Conservation (phyloP, 2,888 invertebrate species). For the Polydrusus cervinus region DNA sequence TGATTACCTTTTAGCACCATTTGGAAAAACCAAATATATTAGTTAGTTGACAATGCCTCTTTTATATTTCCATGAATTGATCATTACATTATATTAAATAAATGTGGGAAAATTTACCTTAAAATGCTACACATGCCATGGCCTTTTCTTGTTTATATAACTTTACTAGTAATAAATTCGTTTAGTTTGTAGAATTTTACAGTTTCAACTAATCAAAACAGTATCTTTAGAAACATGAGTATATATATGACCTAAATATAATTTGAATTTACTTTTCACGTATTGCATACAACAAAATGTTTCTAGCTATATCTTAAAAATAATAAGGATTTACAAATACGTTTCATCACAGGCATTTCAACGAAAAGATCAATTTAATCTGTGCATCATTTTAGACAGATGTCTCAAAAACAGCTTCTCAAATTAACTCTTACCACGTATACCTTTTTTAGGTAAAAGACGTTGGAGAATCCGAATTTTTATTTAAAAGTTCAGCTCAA, state of each 20-base stretch:
- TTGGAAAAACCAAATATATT: no score
- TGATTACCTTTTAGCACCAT: background rate
- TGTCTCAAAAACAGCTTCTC: no score
- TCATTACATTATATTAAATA: background rate
- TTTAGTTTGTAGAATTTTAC: conserved; percentile 36
- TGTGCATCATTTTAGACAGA: conserved; percentile 16
- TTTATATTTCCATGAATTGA: no score
- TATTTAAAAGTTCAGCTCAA: no score
- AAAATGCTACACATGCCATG: conserved; percentile 5
- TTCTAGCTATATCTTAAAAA: conserved; percentile 41
- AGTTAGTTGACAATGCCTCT: no score
- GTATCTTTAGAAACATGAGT: conserved; percentile 15
- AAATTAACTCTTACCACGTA: no score
- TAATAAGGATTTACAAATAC: conserved; percentile 40
- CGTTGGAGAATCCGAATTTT: no score
- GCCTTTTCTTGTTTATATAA: conserved; percentile 4
- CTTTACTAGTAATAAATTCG: conserved; percentile 43
- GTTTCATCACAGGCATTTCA: conserved; percentile 51
- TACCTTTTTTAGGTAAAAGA: no score
- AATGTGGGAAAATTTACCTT: background rate
- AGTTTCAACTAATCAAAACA: conserved; percentile 10
- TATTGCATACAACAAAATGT: conserved; percentile 26
- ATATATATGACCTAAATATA: conserved; percentile 11
- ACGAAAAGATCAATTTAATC: conserved; percentile 44
- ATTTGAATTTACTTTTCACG: conserved; percentile 10